Evolutionary conservation across 2,113 vertebrate genomes (phyloP).

Genomic region (Centropristis striata): DNA sequence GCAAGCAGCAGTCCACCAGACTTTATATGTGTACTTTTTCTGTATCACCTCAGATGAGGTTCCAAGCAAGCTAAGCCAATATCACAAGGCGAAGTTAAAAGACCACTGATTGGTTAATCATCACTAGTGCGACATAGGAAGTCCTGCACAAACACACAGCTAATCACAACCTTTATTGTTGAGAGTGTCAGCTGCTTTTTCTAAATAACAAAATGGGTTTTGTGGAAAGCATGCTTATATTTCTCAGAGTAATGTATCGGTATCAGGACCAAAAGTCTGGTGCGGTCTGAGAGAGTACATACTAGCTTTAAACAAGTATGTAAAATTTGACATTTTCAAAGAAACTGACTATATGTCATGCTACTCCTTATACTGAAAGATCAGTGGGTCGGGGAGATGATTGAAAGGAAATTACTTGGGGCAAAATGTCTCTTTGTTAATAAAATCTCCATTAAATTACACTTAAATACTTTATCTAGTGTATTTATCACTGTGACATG

Average conservation of each 20-base stretch:
- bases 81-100: no score
- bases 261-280: not conserved
- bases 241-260: no score
- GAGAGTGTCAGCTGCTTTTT: not conserved
- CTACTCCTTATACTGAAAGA: not conserved
- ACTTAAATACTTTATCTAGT: not conserved
- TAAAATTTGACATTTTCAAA: not conserved
- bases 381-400: not conserved
- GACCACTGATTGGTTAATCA: no score
- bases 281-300: not conserved
- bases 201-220: not conserved
- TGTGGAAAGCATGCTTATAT: not conserved
- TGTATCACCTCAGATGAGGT: no score
- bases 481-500: not conserved
- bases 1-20: no score
- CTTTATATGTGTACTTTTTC: no score
- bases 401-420: not conserved
- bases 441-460: constrained; percentile 3
- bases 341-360: not conserved
- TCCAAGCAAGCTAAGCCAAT: no score
- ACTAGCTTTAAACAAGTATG: not conserved
- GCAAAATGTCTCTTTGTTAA: not conserved
- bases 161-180: not conserved
- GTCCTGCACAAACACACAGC: no score
- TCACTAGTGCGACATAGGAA: no score